Base-by-base conservation (phyloP, 2,113 vertebrate genomes). In the Oncorhynchus gorbuscha region DNA sequence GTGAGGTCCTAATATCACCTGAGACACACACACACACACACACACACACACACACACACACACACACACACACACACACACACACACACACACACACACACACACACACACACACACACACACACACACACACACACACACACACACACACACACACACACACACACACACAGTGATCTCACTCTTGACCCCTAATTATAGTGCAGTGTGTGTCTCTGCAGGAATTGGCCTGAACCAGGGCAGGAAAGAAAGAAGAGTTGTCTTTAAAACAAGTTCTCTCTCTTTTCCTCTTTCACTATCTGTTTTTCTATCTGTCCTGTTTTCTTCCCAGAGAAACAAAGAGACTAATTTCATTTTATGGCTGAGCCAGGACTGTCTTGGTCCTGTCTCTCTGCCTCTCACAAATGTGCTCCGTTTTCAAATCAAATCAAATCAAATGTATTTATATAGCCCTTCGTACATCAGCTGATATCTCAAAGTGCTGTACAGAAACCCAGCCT, bases 161-260 rank as follows among this genome's bases (percentile, higher is more conserved):
- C 24, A 24, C 24, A 45, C 51, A 59, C 24, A 48, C 82, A 45
- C 82, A 45, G 32, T 73, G 80, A 87, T 84, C 79, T 81, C 76
- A 67, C 64, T 20, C 58, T 83, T 87, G 80, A 83, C 82, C 84
- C 84, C 83, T 81, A 84, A 89, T 83, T 85, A 84, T 72, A 79
- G 58, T 59, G 49, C 58, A 76, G 71, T 55, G 71, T 83, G 76
- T 87, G 79, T 79, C 75, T 82, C 66, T 45, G 51, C 12, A 69
- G 65, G 32, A 11, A 6, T 20, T 20, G 39, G 39, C 48, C 22
- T 55, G 14, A 55, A 39, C 16, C 7, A 64, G 22, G 65, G 14
- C 14, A 22, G 49, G 59, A 62, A 8, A 8, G 62, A 22, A 62
- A 22, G 3, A 62, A 24, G 1, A 8, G 59, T 3, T 18, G 22